A percentile compares a stretch with the other conserved stretches of the same genome.
phyloP scores from a whole-genome alignment of 2,113 vertebrate species.

The Montifringilla adamsi region DNA sequence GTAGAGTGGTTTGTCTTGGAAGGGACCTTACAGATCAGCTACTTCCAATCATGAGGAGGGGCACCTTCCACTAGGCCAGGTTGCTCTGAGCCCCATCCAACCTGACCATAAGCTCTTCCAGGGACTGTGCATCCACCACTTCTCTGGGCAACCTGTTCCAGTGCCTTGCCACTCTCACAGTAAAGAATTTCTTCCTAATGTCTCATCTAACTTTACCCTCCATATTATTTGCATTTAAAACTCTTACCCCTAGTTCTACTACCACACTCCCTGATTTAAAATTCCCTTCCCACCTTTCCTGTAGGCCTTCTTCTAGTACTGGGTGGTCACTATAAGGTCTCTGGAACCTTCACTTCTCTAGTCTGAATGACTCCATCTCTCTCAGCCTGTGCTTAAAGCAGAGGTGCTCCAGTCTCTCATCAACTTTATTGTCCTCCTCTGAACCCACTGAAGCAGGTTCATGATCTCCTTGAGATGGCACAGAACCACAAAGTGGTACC shows the following conservation, averaged over 20 bases:
- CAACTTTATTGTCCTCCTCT: neutral
- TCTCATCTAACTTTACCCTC: neutral
- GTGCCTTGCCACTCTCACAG: neutral
- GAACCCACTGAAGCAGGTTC: neutral
- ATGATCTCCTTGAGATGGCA: neutral
- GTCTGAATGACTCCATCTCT: neutral
- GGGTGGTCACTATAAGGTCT: neutral
- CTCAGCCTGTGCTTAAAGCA: neutral
- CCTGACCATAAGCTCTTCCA: neutral
- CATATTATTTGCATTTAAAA: neutral
- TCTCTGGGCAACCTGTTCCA: neutral
- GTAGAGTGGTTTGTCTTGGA: neutral
- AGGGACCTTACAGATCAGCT: neutral
- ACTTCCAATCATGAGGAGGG: neutral
- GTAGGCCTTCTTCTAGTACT: neutral
- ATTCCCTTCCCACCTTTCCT: neutral
- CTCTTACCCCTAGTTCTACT: neutral
- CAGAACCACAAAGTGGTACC: neutral
- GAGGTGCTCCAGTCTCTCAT: neutral
- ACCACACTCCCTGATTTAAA: neutral
- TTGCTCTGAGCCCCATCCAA: neutral
- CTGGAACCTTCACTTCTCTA: neutral
- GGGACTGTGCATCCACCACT: accelerated
- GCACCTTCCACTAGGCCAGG: neutral
- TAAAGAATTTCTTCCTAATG: neutral